Percentiles rank a stretch among this genome's conserved stretches.
phyloP scores from a whole-genome alignment of 2,113 vertebrate genomes.

The Calypte anna region DNA sequence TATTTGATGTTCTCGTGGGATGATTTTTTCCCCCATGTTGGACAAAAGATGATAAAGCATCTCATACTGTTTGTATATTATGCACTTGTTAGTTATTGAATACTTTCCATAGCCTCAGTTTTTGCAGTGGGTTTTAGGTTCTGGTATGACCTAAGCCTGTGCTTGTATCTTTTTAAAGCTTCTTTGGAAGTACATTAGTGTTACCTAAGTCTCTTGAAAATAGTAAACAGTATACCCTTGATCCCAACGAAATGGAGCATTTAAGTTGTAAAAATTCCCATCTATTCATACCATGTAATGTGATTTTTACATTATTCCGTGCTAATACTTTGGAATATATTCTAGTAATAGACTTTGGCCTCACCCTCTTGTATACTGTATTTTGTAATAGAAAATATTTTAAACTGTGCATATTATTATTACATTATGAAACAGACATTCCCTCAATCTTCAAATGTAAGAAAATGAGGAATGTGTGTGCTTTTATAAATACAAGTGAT shows the following conservation, averaged over 20 bases:
- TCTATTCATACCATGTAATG: not conserved
- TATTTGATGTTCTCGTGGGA: not conserved
- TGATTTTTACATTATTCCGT: constrained; percentile 11
- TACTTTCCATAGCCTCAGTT: not conserved
- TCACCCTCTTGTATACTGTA: constrained; percentile 67
- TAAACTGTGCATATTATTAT: constrained; percentile 67
- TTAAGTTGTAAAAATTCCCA: constrained; percentile 41
- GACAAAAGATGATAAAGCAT: not conserved
- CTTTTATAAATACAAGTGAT: constrained; percentile 69
- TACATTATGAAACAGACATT: constrained; percentile 61
- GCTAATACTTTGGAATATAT: constrained; percentile 19
- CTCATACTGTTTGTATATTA: not conserved
- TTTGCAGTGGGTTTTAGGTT: not conserved
- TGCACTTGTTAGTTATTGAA: not conserved
- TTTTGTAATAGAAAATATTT: constrained; percentile 75
- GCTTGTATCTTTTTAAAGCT: not conserved
- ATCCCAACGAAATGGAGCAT: constrained; percentile 21
- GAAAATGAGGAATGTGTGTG: constrained; percentile 59
- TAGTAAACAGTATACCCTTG: constrained; percentile 5
- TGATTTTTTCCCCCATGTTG: not conserved
- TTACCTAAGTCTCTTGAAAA: not conserved
- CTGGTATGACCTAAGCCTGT: constrained; percentile 37
- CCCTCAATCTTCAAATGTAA: constrained; percentile 60
- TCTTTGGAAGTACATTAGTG: constrained; percentile 31
- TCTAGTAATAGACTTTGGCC: not conserved